Conservation (phyloP, 2,797 vertebrate genomes). For the Pogoniulus pusillus region DNA sequence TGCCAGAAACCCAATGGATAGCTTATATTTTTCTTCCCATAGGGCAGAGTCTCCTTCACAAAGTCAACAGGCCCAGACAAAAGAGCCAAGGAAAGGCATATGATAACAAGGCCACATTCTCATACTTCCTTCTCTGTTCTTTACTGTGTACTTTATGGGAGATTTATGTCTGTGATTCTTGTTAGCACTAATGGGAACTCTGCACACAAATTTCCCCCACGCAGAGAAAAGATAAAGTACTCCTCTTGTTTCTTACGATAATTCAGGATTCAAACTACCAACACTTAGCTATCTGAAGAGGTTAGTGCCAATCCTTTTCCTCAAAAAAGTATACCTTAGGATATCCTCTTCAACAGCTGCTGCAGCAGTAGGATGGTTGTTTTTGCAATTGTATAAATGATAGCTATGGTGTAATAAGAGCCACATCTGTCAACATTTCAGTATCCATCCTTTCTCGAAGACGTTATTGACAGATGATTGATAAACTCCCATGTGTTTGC, state of each 20-base stretch:
- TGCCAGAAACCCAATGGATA: slow-evolving; percentile 2
- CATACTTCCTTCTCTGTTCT: not conserved
- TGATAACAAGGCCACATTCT: slow-evolving; percentile 6
- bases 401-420: not conserved
- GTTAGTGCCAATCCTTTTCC: not conserved
- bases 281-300: not conserved
- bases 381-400: not conserved
- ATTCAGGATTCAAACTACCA: not conserved
- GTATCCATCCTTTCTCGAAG: not conserved
- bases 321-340: not conserved
- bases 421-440: not conserved
- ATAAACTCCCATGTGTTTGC: not conserved
- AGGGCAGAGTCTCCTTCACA: not conserved
- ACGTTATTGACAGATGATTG: not conserved
- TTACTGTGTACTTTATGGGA: not conserved
- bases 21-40: not conserved
- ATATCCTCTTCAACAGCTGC: not conserved
- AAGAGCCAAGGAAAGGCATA: not conserved
- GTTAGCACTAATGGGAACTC: slow-evolving; percentile 9
- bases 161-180: slow-evolving; percentile 41
- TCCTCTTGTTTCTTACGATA: not conserved
- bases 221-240: not conserved
- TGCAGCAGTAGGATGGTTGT: not conserved
- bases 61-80: not conserved
- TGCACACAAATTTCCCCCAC: not conserved